Conservation (phyloP, 2,113 vertebrate genomes). For the Zosterops borbonicus region DNA sequence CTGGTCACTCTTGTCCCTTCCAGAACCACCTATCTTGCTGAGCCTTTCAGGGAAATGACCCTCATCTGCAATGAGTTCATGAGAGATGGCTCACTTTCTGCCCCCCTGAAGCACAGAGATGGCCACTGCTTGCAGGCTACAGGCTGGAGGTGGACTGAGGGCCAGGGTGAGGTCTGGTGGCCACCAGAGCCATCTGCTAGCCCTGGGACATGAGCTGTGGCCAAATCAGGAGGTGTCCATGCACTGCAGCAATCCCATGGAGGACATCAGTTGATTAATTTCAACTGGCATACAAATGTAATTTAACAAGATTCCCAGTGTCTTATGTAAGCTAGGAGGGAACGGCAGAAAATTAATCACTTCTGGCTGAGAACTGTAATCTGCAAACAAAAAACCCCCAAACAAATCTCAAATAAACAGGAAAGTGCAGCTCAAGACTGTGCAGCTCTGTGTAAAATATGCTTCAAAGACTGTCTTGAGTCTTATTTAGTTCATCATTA, state of each 20-base stretch:
- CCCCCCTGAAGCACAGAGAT: not conserved
- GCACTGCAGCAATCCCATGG: not conserved
- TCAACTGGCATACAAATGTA: not conserved
- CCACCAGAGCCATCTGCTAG: not conserved
- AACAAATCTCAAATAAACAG: not conserved
- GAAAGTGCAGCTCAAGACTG: not conserved
- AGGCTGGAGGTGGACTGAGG: not conserved
- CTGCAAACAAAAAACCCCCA: not conserved
- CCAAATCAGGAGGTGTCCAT: not conserved
- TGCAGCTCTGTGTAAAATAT: not conserved
- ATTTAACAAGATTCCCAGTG: not conserved
- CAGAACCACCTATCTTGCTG: not conserved
- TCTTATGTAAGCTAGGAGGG: not conserved
- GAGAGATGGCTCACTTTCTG: not conserved
- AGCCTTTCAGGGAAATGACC: not conserved
- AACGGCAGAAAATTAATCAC: not conserved
- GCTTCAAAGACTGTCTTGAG: not conserved
- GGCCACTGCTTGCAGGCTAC: not conserved
- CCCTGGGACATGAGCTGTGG: not conserved
- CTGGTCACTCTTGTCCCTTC: not conserved
- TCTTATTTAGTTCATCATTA: not conserved
- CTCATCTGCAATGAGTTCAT: not conserved
- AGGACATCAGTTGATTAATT: not conserved
- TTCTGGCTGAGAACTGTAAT: not conserved
- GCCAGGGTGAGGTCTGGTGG: not conserved